Conservation (phyloP, 1,140 invertebrate species). For the Zaprionus lachaisei region DNA sequence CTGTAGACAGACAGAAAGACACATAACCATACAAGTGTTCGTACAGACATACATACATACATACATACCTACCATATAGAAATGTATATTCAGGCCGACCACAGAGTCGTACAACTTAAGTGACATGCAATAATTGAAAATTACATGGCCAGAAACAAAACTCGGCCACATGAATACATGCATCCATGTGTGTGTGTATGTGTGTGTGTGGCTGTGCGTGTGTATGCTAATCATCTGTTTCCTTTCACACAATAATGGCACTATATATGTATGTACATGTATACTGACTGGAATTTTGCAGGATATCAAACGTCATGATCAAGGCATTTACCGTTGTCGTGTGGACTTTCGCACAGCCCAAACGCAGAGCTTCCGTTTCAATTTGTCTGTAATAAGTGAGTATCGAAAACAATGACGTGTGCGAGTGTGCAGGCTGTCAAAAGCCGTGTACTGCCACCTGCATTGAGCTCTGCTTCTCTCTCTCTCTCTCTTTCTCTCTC, state of each 20-base stretch:
- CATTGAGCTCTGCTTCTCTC: constrained; percentile 4
- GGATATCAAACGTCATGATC: constrained; percentile 92
- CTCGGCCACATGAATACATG: not conserved
- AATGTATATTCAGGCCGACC: constrained; percentile 16
- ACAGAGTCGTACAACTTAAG: constrained; percentile 31
- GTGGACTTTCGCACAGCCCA: constrained; percentile 95
- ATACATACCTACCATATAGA: not conserved
- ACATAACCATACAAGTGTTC: not conserved
- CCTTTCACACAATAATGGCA: constrained; percentile 54
- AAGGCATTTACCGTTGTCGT: constrained; percentile 94
- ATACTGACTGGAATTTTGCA: constrained; percentile 81
- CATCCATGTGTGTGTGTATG: constrained; percentile 10
- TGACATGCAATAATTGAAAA: constrained; percentile 79
- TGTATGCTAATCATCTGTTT: constrained; percentile 70
- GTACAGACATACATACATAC: not conserved
- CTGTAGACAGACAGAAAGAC: not conserved
- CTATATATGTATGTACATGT: constrained; percentile 6
- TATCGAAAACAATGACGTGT: constrained; percentile 54
- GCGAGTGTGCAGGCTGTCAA: constrained; percentile 2
- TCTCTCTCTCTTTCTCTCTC: constrained; percentile 21
- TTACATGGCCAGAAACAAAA: constrained; percentile 47
- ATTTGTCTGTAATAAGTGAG: constrained; percentile 95
- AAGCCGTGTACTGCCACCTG: constrained; percentile 17
- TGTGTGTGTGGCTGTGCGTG: constrained; percentile 14
- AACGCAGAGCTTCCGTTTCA: constrained; percentile 93